Evolutionary conservation across 2,888 invertebrate species (phyloP).

Genomic region (Muscina levida): DNA sequence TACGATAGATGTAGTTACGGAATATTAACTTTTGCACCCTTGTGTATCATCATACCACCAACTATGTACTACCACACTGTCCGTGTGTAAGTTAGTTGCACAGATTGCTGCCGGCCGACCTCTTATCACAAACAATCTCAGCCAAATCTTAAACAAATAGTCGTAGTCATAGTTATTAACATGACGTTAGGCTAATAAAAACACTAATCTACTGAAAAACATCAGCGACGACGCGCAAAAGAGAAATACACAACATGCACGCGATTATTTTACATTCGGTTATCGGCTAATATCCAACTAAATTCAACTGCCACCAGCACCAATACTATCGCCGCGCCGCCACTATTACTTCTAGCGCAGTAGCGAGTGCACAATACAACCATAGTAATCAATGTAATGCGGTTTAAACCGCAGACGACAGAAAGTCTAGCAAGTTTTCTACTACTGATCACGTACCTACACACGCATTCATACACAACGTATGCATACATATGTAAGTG

Average conservation of each 20-base stretch:
- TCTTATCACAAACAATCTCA: constrained; percentile 39
- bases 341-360: background rate
- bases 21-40: background rate
- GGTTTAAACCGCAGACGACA: constrained; percentile 62
- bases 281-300: background rate
- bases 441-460: too few species aligned
- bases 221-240: constrained; percentile 15
- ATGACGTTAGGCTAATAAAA: constrained; percentile 42
- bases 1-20: too few species aligned
- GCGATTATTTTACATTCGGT: background rate
- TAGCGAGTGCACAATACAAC: background rate
- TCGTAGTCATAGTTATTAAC: constrained; percentile 11
- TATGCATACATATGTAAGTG: background rate
- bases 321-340: background rate
- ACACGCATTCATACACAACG: constrained; percentile 23
- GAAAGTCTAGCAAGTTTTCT: constrained; percentile 61
- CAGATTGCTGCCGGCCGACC: background rate
- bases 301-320: background rate
- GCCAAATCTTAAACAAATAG: constrained; percentile 26
- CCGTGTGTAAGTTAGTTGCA: background rate
- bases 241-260: background rate
- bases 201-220: too few species aligned
- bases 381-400: constrained; percentile 34
- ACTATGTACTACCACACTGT: background rate
- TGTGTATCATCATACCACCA: background rate